These are phyloP conservation scores for Epinotia brunnichana DNA, from an alignment of 2,888 invertebrate species.

Conservation along the genomic window DNA sequence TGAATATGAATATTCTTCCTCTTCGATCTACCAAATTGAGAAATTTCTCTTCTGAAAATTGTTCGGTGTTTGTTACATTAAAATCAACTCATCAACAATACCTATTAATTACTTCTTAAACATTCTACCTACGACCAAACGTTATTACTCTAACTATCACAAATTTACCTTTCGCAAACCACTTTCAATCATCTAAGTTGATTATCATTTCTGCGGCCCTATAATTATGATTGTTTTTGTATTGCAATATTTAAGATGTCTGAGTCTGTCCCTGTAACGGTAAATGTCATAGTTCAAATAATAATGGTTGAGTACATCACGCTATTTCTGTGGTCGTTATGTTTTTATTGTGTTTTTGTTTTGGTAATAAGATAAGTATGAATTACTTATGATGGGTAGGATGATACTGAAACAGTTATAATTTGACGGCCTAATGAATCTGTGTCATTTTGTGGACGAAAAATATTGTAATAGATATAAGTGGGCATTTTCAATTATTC, in stretches of 20 bases:
- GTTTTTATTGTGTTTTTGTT: constrained; percentile 17
- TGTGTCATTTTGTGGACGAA: too few species aligned
- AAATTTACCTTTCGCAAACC: constrained; percentile 48
- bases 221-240: constrained; percentile 73
- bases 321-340: constrained; percentile 47
- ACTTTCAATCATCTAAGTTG: constrained; percentile 46
- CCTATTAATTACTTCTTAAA: constrained; percentile 8
- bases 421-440: too few species aligned
- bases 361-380: constrained; percentile 2
- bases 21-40: neutral
- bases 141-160: constrained; percentile 11
- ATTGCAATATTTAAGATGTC: constrained; percentile 58
- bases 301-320: constrained; percentile 52
- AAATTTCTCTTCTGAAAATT: neutral
- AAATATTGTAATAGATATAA: too few species aligned
- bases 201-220: constrained; percentile 49
- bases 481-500: too few species aligned
- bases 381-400: neutral
- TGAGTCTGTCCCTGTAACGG: constrained; percentile 60
- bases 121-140: constrained; percentile 1
- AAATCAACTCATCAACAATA: neutral
- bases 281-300: constrained; percentile 59
- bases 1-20: neutral
- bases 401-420: neutral
- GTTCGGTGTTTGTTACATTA: neutral